Base-by-base conservation (phyloP, 2,888 invertebrate species). In the Timandra comae region DNA sequence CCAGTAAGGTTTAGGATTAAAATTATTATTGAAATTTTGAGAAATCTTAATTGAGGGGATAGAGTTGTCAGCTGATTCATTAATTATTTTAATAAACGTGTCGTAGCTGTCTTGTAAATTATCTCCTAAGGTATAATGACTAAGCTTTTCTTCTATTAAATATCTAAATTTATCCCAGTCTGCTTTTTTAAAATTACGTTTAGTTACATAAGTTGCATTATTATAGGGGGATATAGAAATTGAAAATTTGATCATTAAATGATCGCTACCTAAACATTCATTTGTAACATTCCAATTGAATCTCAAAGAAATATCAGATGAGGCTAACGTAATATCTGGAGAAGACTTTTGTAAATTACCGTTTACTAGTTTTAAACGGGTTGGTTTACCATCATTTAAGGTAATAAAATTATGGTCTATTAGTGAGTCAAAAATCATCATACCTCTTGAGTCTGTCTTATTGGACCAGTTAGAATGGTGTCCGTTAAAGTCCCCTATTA, bases 251-350 rank as follows among this genome's bases (percentile, higher is more conserved):
- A 46, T 38, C 2, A 46, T 22, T 1, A 31, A 11, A 10, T 46
- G 46, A 22, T 49, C 46, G 12, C 45, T 46, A 3, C 45, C 43
- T 3, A 49, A 26, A 7, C 10, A 33, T 23, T 49, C 47, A 24
- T 47, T 52, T 4, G 21, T 21, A 2, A 21, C 21, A 21, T 7
- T 4, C 21, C 21, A 21, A 2, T 4, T 21, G 8, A 21, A 21
- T 3, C 8, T 3, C 2, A 7, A 6, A 3, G 7, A 3, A 21
- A 21, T 21, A 21, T 21, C 21, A n/a, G 7, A 3, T 21, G 21
- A 21, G 2, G 8, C 21, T 2, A 21, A 21, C 8, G 21, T 4
- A 3, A 21, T 2, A 6, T 21, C 21, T 3, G 21, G 21, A 3
- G 21, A 21, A 4, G 21, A 21, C 8, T 3, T 3, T 4, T 7